Evolutionary conservation across 2,888 invertebrate species (phyloP).

Genomic region (Craniophora ligustri): DNA sequence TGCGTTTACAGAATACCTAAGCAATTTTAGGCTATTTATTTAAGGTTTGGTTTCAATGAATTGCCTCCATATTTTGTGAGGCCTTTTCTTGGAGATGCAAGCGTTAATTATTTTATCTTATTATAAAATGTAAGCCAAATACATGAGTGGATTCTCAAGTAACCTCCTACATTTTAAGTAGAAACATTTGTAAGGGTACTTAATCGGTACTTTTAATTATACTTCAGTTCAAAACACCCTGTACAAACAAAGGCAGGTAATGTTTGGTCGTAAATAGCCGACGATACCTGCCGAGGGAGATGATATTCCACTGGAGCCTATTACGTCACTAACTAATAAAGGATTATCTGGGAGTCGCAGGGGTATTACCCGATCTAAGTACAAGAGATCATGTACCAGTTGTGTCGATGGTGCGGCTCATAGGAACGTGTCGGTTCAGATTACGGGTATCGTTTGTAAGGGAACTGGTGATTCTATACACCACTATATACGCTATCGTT

Average conservation of each 20-base stretch:
- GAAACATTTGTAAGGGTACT: not conserved
- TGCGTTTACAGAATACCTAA: no score
- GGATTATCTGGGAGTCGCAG: slow-evolving; percentile 29
- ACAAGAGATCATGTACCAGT: slow-evolving; percentile 5
- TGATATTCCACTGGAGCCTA: slow-evolving; percentile 21
- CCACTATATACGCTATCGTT: no score
- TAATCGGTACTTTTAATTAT: not conserved
- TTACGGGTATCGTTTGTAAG: no score
- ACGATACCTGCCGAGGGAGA: slow-evolving; percentile 1
- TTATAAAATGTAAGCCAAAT: not conserved
- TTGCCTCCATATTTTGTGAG: no score
- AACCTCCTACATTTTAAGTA: not conserved
- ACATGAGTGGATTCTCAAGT: not conserved
- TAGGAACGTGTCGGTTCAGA: slow-evolving; percentile 1
- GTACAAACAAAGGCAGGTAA: slow-evolving; percentile 10
- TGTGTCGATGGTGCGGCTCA: not conserved
- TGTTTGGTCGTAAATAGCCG: slow-evolving; percentile 6
- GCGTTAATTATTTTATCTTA: not conserved
- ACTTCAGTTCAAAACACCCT: not conserved
- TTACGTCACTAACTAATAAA: slow-evolving; percentile 28
- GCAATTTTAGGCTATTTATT: no score
- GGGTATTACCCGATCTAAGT: slow-evolving; percentile 2
- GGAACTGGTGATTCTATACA: no score
- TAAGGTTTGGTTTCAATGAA: no score
- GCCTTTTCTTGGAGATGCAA: not conserved